phyloP scores from a whole-genome alignment of 53 echinoderm and acorn worm species.

The Arbacia lixula region DNA sequence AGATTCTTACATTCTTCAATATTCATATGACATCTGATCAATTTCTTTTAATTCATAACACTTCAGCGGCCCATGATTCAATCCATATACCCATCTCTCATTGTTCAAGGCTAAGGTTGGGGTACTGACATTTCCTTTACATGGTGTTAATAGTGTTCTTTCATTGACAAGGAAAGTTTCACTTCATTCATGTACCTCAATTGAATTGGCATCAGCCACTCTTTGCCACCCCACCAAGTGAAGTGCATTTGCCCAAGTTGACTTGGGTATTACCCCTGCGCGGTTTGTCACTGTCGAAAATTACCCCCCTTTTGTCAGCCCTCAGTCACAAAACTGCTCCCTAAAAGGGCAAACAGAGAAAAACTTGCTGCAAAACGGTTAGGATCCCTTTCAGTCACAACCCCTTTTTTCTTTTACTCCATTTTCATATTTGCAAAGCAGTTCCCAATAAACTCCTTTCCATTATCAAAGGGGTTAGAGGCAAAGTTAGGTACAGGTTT shows the following conservation, averaged over 20 bases:
- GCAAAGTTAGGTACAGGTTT: too few species aligned
- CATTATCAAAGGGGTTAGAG: neutral
- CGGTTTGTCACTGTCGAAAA: slow-evolving; percentile 38
- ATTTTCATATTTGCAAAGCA: slow-evolving; percentile 34
- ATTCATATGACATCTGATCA: too few species aligned
- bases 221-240: neutral
- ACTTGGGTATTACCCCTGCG: slow-evolving; percentile 23
- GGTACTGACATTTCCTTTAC: too few species aligned
- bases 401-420: slow-evolving; percentile 13
- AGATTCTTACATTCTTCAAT: too few species aligned
- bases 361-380: neutral
- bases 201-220: slow-evolving; percentile 17
- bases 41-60: too few species aligned
- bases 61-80: too few species aligned
- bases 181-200: slow-evolving; percentile 14
- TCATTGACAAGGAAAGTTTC: too few species aligned
- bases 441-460: neutral
- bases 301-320: slow-evolving; percentile 24
- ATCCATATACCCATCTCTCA: too few species aligned
- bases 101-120: too few species aligned
- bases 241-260: slow-evolving; percentile 12
- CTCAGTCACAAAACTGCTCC: neutral
- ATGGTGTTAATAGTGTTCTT: too few species aligned
- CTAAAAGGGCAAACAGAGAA: slow-evolving; percentile 39
- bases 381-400: neutral